Evolutionary conservation across 2,888 invertebrate genomes (phyloP).

Genomic region (Amphipoea oculea): DNA sequence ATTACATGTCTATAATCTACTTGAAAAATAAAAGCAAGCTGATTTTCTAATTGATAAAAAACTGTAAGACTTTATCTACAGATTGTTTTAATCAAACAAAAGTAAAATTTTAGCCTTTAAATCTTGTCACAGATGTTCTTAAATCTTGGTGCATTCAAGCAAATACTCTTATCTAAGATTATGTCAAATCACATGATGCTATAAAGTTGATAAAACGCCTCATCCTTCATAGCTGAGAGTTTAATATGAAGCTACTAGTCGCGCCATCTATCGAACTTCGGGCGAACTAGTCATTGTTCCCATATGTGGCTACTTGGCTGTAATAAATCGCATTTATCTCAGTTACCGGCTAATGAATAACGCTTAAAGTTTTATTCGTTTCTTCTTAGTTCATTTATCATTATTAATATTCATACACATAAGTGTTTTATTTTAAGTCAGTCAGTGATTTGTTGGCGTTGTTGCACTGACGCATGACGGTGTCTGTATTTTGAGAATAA

Average conservation of each 20-base stretch:
- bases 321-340: conserved; percentile 48
- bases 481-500: neutral
- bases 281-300: conserved; percentile 46
- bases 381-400: conserved; percentile 23
- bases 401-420: conserved; percentile 16
- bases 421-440: neutral
- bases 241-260: conserved; percentile 43
- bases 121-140: neutral
- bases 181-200: conserved; percentile 22
- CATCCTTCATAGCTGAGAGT: conserved; percentile 37
- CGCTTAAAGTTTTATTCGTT: conserved; percentile 40
- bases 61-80: neutral
- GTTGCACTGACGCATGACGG: neutral
- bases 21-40: neutral
- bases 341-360: conserved; percentile 47
- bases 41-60: neutral
- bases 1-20: neutral
- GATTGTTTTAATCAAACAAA: neutral
- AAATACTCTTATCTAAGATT: conserved; percentile 19
- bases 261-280: conserved; percentile 56
- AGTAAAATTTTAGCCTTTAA: neutral
- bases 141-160: conserved; percentile 4
- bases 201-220: conserved; percentile 43
- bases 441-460: neutral
- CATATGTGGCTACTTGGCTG: conserved; percentile 21